Evolutionary conservation across 2,113 vertebrate genomes (phyloP).

Genomic region (Platycercus adscitus): DNA sequence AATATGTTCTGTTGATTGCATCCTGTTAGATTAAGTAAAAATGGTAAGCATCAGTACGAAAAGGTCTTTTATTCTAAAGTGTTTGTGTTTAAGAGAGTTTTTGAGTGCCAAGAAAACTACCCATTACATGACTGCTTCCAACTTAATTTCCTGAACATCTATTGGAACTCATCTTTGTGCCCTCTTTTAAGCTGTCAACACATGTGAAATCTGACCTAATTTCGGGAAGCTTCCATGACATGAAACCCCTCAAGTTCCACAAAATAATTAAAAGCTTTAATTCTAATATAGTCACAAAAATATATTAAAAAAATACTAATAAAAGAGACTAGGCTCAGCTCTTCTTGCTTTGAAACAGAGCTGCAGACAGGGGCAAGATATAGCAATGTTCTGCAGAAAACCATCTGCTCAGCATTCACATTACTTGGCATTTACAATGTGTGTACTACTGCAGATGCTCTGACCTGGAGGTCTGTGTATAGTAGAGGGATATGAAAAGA

Average conservation of each 20-base stretch:
- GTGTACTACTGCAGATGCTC: background rate
- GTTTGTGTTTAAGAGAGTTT: background rate
- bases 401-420: slow-evolving; percentile 20
- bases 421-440: slow-evolving; percentile 10
- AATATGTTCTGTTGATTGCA: background rate
- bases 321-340: background rate
- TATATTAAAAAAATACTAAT: background rate
- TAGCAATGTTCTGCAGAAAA: background rate
- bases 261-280: background rate
- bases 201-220: background rate
- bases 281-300: background rate
- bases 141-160: background rate
- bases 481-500: background rate
- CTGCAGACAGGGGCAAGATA: background rate
- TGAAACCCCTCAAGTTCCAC: background rate
- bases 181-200: background rate
- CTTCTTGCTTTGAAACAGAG: background rate
- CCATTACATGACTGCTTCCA: background rate
- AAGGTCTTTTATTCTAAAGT: background rate
- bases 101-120: background rate
- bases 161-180: background rate
- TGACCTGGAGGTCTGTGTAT: slow-evolving; percentile 12
- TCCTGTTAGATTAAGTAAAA: background rate
- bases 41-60: background rate
- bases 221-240: background rate